These are phyloP conservation scores for Hiodon tergisus DNA, from an alignment of 2,113 vertebrate species.

Conservation along the genomic window DNA sequence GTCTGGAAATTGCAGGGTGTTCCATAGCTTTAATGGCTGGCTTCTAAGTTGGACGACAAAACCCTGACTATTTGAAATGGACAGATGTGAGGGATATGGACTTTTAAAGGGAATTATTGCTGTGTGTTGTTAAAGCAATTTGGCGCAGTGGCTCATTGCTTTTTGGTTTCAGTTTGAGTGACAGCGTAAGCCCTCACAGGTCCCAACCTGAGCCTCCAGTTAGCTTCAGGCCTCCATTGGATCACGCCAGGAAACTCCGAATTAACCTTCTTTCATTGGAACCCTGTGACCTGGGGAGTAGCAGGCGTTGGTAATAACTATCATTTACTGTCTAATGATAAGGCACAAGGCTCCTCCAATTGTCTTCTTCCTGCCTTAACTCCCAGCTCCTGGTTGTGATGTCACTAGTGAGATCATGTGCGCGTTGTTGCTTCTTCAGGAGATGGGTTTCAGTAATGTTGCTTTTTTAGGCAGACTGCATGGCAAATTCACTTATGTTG, in stretches of 20 bases:
- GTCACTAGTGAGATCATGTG: neutral
- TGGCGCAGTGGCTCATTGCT: no score
- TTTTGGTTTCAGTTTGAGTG: no score
- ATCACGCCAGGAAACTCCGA: conserved; percentile 14
- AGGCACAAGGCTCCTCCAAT: conserved; percentile 29
- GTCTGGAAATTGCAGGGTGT: neutral
- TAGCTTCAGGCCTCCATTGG: neutral
- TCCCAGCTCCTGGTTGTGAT: neutral
- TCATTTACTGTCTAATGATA: conserved; percentile 38
- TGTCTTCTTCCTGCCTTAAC: neutral
- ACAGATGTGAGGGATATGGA: no score
- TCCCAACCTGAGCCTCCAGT: conserved; percentile 26
- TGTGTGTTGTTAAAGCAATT: no score
- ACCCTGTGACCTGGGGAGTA: conserved; percentile 12
- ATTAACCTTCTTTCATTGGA: conserved; percentile 5
- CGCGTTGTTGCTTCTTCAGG: neutral
- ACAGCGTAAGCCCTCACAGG: neutral
- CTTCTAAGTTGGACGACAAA: neutral
- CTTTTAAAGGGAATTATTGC: no score
- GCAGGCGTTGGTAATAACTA: conserved; percentile 17
- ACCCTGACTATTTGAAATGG: neutral
- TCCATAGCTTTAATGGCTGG: neutral
- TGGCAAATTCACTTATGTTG: no score
- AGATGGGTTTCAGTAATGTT: no score
- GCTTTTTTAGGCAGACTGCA: no score